Evolutionary conservation across 2,113 vertebrate species (phyloP), one percentile per base, ranked within the genome.

Genomic region (Psephotus haematonotus): DNA sequence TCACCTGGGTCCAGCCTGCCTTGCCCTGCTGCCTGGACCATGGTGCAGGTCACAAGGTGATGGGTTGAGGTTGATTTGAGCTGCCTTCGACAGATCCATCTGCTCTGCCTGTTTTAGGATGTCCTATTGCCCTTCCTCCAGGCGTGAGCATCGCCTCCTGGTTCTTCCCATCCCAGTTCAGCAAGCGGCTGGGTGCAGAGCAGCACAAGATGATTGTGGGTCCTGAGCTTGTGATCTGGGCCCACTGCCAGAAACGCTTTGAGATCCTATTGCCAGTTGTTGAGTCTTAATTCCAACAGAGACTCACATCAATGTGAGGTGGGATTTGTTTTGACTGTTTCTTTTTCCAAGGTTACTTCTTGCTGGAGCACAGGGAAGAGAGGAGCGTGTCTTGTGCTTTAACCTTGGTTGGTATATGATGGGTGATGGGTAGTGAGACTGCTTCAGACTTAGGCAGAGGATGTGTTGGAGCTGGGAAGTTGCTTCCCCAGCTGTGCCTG

Each of bases 11-110:
- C 44, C n/a, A 17, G 20, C 17, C 41, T 31, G n/a, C 70, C 20
- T 35, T 39, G 10, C 41, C 19, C 17, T 3, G 0, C 33, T 41
- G 31, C 28, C 33, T 29, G 17, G 46, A 28, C 6, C 31, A 3
- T 1, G 3, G 35, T n/a, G 65, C 37, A 53, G 55, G 13, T 84
- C 41, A 7, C 7, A 6, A 46, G 59, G 24, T 24, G 76, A 20
- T 0, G 2, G 2, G 2, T 1, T 29, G 84, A 68, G 70, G 25
- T 12, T 3, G 39, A 39, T 39, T 39, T 39, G 7, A 86, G 12
- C 55, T n/a, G 67, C 35, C 46, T 82, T 59, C 19, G 24, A 64
- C 3, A 17, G 49, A 68, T 44, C 67, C 10, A 4, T 60, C 59
- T n/a, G 11, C 60, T 28, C 55, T n/a, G 67, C 35, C 4, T 52